These are phyloP conservation scores for Papilio xuthus DNA, from an alignment of 1,140 invertebrate species.

Conservation along the genomic window DNA sequence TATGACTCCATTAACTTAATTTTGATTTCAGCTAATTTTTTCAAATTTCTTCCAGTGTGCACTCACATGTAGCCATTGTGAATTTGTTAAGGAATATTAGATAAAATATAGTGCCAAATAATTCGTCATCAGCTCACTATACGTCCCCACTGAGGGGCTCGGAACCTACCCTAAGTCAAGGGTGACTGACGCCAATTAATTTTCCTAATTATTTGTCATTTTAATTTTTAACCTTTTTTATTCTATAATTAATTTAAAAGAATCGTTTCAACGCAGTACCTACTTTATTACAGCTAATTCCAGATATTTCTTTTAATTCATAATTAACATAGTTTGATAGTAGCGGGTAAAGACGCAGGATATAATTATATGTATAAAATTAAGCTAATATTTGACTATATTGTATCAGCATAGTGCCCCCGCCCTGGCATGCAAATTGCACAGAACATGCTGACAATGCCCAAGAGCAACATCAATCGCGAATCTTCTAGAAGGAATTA, in stretches of 20 bases:
- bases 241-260: neutral
- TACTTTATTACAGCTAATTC: neutral
- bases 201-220: neutral
- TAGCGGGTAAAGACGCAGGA: neutral
- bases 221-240: neutral
- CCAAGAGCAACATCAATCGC: slow-evolving; percentile 61
- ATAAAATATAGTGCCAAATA: slow-evolving; percentile 19
- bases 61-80: slow-evolving; percentile 44
- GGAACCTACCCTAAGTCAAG: too few relatives aligned
- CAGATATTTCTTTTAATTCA: neutral
- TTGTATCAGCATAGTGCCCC: slow-evolving; percentile 48
- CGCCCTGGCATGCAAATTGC: slow-evolving; percentile 69
- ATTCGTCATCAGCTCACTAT: too few relatives aligned
- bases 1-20: slow-evolving; percentile 70
- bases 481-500: slow-evolving; percentile 29
- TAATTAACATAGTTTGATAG: neutral
- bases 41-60: slow-evolving; percentile 34
- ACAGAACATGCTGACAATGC: slow-evolving; percentile 73
- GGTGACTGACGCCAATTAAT: too few relatives aligned
- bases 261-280: neutral
- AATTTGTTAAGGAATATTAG: slow-evolving; percentile 17
- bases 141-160: too few relatives aligned
- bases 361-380: slow-evolving; percentile 8
- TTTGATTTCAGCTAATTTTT: slow-evolving; percentile 47
- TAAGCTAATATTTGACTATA: slow-evolving; percentile 22